These are phyloP conservation scores for Acanthornis magna DNA, from an alignment of 2,797 vertebrate genomes.

Conservation along the genomic window DNA sequence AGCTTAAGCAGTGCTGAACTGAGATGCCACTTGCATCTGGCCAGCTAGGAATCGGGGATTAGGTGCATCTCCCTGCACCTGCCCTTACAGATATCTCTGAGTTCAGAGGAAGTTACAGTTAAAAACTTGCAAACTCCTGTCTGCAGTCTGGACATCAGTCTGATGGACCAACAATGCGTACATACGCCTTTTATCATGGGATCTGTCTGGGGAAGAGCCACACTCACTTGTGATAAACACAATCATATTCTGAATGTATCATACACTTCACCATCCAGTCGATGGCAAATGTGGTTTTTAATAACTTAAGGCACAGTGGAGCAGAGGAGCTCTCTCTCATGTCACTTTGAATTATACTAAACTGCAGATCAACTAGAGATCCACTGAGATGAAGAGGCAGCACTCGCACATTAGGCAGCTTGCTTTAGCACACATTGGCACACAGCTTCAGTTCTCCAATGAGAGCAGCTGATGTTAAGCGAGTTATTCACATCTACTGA, in stretches of 20 bases:
- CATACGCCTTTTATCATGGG: background rate
- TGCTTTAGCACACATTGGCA: background rate
- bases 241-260: background rate
- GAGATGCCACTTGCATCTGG: background rate
- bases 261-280: background rate
- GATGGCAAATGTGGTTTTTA: background rate
- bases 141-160: background rate
- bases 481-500: background rate
- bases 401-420: background rate
- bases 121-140: background rate
- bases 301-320: background rate
- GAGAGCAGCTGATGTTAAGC: background rate
- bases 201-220: background rate
- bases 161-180: background rate
- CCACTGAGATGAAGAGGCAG: background rate
- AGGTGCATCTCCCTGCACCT: background rate
- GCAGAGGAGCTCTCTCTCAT: background rate
- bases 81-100: accelerated
- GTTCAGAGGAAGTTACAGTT: background rate
- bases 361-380: background rate
- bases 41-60: background rate
- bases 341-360: background rate
- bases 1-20: background rate
- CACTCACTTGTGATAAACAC: background rate
- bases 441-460: background rate